A percentile compares a stretch with the other conserved stretches of the same genome.
phyloP scores from a whole-genome alignment of 2,797 vertebrate species.

The Smutsia temminckii region DNA sequence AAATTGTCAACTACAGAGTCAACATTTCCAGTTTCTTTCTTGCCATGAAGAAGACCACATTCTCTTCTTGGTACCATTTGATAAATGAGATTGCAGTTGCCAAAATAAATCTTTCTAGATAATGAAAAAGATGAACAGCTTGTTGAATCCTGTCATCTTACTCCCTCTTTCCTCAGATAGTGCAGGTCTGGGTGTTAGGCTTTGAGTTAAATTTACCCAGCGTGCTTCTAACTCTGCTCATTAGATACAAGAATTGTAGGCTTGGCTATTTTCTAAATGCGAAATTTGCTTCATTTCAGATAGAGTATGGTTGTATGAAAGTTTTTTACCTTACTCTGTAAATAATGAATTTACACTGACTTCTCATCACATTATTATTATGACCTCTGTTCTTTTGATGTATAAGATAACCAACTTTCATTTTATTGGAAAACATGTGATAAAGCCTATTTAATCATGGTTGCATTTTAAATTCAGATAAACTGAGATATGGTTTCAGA shows the following conservation, averaged over 20 bases:
- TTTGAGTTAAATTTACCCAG: constrained; percentile 47
- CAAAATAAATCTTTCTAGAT: neutral
- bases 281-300: neutral
- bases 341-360: neutral
- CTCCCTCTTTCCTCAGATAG: neutral
- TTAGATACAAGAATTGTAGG: constrained; percentile 8
- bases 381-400: neutral
- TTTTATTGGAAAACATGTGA: neutral
- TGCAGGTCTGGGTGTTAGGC: neutral
- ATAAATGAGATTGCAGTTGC: neutral
- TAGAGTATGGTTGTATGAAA: neutral
- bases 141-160: neutral
- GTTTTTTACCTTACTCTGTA: neutral
- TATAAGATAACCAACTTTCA: neutral
- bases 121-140: neutral
- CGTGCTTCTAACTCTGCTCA: constrained; percentile 3
- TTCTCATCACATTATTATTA: neutral
- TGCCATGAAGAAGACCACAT: neutral
- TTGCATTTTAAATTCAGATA: constrained; percentile 28
- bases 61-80: constrained; percentile 1
- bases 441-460: constrained; percentile 28
- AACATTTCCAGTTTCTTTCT: neutral
- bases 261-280: constrained; percentile 23
- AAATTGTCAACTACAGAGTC: neutral
- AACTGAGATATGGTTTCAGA: constrained; percentile 35